These are phyloP conservation scores for Tetraneura akinire DNA, from an alignment of 1,140 invertebrate species.

Conservation along the genomic window DNA sequence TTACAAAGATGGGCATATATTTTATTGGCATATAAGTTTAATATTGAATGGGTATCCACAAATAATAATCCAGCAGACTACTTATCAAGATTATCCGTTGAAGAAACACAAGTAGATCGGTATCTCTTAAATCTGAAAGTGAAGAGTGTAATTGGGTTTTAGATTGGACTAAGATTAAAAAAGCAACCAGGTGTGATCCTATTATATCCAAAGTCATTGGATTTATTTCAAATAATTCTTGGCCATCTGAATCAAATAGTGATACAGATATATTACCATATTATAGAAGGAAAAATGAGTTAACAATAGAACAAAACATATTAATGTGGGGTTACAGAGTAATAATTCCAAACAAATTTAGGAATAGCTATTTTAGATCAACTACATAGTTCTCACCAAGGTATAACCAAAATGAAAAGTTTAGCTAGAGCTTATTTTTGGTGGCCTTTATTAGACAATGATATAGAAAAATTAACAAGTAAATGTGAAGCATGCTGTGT, in stretches of 20 bases:
- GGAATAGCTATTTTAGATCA: conserved; percentile 15
- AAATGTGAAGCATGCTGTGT: conserved; percentile 16
- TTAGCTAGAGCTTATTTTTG: conserved; percentile 51
- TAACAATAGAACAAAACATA: conserved; percentile 16
- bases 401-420: conserved; percentile 52
- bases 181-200: conserved; percentile 3
- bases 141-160: background rate
- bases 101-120: too few species aligned
- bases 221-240: background rate
- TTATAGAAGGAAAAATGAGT: conserved; percentile 5
- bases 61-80: conserved; percentile 10
- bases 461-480: conserved; percentile 29
- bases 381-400: conserved; percentile 39
- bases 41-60: background rate
- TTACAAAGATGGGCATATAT: conserved; percentile 47
- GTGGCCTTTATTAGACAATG: conserved; percentile 54
- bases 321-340: conserved; percentile 46
- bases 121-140: too few species aligned
- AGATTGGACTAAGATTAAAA: conserved; percentile 2
- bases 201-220: background rate
- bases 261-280: background rate
- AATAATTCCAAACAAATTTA: conserved; percentile 30
- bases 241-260: background rate
- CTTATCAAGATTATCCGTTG: conserved; percentile 17
- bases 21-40: conserved; percentile 57